Percentiles rank a stretch among this genome's conserved stretches.
Conservation (phyloP, 2,113 vertebrate genomes). For the Clarias gariepinus region DNA sequence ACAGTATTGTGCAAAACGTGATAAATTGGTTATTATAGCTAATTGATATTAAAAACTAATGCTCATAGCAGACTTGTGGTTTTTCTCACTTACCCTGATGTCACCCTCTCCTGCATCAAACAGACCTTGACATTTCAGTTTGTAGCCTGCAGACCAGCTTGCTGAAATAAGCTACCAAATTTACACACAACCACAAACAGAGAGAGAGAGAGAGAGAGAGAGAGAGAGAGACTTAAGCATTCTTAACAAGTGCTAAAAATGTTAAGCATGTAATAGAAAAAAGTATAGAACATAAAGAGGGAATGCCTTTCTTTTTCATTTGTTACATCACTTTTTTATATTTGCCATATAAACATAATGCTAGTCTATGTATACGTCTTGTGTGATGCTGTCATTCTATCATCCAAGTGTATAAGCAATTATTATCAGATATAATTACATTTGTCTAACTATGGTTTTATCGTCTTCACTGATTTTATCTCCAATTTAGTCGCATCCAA, state of each 20-base stretch:
- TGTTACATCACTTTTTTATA: not conserved
- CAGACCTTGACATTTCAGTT: constrained; percentile 83
- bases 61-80: not conserved
- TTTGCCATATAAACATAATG: no score
- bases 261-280: not conserved
- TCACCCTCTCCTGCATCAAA: constrained; percentile 77
- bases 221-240: not conserved
- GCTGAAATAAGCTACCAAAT: constrained; percentile 77
- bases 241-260: not conserved
- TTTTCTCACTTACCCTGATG: constrained; percentile 73
- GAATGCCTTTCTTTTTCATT: not conserved
- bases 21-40: not conserved
- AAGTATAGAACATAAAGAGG: not conserved
- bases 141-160: constrained; percentile 82
- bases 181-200: constrained; percentile 32
- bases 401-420: not conserved
- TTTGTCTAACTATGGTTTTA: not conserved
- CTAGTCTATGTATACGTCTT: not conserved
- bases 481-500: no score
- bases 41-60: not conserved
- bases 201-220: not conserved
- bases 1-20: not conserved
- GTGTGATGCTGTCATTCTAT: not conserved
- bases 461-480: no score
- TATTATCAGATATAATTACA: not conserved